Base-by-base conservation (phyloP, 2,797 vertebrate species). In the Australoheros facetus region DNA sequence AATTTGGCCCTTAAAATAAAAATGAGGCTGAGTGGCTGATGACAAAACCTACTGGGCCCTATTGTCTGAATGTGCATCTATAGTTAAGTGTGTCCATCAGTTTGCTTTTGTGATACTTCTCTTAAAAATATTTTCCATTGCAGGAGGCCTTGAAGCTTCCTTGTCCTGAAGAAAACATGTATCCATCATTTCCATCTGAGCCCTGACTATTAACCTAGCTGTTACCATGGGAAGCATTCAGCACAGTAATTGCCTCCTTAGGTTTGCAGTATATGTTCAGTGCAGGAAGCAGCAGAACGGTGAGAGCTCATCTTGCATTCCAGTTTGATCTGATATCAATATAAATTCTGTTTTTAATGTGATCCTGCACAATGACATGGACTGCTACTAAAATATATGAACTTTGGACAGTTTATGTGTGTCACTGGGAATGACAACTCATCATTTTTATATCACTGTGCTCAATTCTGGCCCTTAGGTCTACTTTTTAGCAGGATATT, bases 1-100 rank as follows among this genome's bases (percentile, higher is more conserved):
- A 87, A 72, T 90, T 82, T 91, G 90, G 87, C 86, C 78, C 79
- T 83, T 84, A 72, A 78, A 83, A 92, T 83, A 86, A 90, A 92
- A 89, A 91, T 82, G 75, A 85, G 64, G 73, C 82, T 59, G 80
- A 89, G 83, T 69, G 42, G 81, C 72, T 93, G 87, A 91, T 88
- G 87, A 93, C 86, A 93, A 90, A 89, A 88, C 80, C 88, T 85
- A 88, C 64, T 73, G 77, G 75, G 23, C 78, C 45, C 78, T 70
- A 75, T 83, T 85, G 84, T 87, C 75, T 71, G 48, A 51, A 28
- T 28, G 59, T 64, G 55, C 34, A 34, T 80, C 48, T 69, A 14
- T 53, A 69, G 45, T 30, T 69, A 69, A 78, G 75, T 60, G 59
- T 79, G 77, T 81, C 79, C 16, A 3, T 79, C 57, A 42, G 34